These are phyloP conservation scores for Zaprionus taronus DNA, from an alignment of 1,140 invertebrate genomes.

Conservation along the genomic window DNA sequence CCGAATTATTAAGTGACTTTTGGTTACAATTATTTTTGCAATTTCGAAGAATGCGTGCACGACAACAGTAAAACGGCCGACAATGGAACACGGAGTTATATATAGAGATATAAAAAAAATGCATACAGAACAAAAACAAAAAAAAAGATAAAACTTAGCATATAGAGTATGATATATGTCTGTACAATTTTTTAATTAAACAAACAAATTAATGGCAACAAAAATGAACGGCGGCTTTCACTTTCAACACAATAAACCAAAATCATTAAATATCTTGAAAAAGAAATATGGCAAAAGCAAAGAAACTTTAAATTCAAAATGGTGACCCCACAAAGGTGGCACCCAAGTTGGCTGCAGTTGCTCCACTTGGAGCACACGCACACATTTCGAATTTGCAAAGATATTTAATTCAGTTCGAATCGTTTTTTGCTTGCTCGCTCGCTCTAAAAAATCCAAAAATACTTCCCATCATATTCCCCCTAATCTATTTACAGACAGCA, in stretches of 20 bases:
- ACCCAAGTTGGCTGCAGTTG: slow-evolving; percentile 12
- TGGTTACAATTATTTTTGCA: slow-evolving; percentile 55
- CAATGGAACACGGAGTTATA: slow-evolving; percentile 42
- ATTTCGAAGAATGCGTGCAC: slow-evolving; percentile 63
- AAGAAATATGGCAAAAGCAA: slow-evolving; percentile 15
- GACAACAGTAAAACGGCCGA: slow-evolving; percentile 37
- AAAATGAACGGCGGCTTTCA: slow-evolving; percentile 81
- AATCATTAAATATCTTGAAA: slow-evolving; percentile 38
- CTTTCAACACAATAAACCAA: slow-evolving; percentile 51
- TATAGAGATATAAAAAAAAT: slow-evolving; percentile 24
- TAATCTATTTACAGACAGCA: slow-evolving; percentile 73
- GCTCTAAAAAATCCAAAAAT: slow-evolving; percentile 39
- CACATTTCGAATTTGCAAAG: slow-evolving; percentile 55
- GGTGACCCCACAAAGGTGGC: neutral
- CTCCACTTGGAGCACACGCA: slow-evolving; percentile 7
- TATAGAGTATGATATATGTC: slow-evolving; percentile 80
- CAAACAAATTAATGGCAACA: slow-evolving; percentile 81
- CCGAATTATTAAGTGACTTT: slow-evolving; percentile 28
- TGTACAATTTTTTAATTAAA: slow-evolving; percentile 83
- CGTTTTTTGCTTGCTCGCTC: slow-evolving; percentile 32
- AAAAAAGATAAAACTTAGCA: slow-evolving; percentile 62
- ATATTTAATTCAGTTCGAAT: slow-evolving; percentile 19
- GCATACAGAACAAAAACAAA: slow-evolving; percentile 29
- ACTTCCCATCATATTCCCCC: slow-evolving; percentile 31
- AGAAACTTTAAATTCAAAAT: neutral